Evolutionary conservation across 2,888 invertebrate genomes (phyloP), one percentile per base, ranked within the genome.

Genomic region (Leptarthrus brevirostris): DNA sequence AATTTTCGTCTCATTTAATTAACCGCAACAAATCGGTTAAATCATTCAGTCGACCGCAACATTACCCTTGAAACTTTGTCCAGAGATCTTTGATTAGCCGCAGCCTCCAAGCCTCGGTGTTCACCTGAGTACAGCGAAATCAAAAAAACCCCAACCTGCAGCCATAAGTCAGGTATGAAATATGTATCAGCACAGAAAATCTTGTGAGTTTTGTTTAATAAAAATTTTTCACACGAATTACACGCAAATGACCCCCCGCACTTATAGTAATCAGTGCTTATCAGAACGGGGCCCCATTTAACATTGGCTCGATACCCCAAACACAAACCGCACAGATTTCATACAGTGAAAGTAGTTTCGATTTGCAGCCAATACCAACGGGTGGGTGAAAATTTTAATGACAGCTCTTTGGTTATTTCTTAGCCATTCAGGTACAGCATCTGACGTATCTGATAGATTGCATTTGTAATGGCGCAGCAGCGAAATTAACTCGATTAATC

Each of bases 1-100:
- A 61, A 61, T 61, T n/a, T 61, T 36, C 18, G 40, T 18, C 18
- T 36, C 61, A 61, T 61, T 61, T 61, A 16, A 36, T 40, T 61
- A 61, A 61, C 40, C 61, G 61, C 34, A 61, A 61, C 61, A 61
- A 61, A 61, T 61, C 61, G 61, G 16, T 61, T 18, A 20, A 61
- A 61, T 58, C 58, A 34, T 24, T 10, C 58, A 34, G 30, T 34
- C 30, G 58, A 36, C 61, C 40, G 61, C 61, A 20, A 18, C 61
- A 20, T 34, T 61, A 61, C 61, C 61, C 61, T 61, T 61, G 61
- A 61, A 14, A 14, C 12, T 14, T 44, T 44, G 44, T 44, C 44
- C 44, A 44, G 44, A 14, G 12, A 44, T 44, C 12, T 44, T n/a
- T 44, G 44, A 44, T 44, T 44, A 44, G 16, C 44, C 44, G 6